Conservation (phyloP, 1,140 invertebrate species). For the Drosophila repleta region DNA sequence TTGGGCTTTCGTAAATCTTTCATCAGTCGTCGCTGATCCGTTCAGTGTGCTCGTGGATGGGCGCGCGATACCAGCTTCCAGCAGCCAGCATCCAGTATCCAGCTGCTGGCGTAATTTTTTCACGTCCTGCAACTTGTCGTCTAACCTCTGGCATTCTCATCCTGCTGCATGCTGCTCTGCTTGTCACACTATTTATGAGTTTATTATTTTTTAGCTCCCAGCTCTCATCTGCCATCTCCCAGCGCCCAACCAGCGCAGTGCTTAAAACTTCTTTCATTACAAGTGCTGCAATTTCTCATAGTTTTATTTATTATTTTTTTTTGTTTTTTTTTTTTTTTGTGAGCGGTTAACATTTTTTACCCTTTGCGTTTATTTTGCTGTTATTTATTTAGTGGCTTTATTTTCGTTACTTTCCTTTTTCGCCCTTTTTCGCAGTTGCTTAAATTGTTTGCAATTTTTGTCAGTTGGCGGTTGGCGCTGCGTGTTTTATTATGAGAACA, state of each 20-base stretch:
- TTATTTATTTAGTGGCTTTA: conserved; percentile 70
- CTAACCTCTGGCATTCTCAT: conserved; percentile 11
- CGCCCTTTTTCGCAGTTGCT: conserved; percentile 45
- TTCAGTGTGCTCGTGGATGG: conserved; percentile 1
- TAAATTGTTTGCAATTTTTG: conserved; percentile 78
- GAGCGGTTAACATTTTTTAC: conserved; percentile 42
- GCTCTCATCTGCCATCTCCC: conserved; percentile 53
- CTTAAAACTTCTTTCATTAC: conserved; percentile 76
- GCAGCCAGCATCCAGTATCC: background rate
- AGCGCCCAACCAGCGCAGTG: conserved; percentile 10
- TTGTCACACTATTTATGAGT: conserved; percentile 75
- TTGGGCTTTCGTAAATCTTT: conserved; percentile 60
- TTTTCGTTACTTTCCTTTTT: conserved; percentile 16
- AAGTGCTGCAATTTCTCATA: conserved; percentile 74
- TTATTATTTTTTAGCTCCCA: conserved; percentile 71
- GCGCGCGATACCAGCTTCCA: too few relatives aligned
- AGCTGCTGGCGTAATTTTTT: conserved; percentile 57
- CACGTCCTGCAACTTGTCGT: conserved; percentile 27
- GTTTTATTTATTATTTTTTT: conserved; percentile 48
- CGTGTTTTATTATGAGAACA: conserved; percentile 74
- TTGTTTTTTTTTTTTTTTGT: conserved; percentile 14
- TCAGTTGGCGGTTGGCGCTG: conserved; percentile 58
- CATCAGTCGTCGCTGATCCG: conserved; percentile 45
- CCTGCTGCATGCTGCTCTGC: conserved; percentile 14
- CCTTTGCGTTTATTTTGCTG: conserved; percentile 49